Conservation (phyloP, 2,113 vertebrate species). For the Syngnathus scovelli region DNA sequence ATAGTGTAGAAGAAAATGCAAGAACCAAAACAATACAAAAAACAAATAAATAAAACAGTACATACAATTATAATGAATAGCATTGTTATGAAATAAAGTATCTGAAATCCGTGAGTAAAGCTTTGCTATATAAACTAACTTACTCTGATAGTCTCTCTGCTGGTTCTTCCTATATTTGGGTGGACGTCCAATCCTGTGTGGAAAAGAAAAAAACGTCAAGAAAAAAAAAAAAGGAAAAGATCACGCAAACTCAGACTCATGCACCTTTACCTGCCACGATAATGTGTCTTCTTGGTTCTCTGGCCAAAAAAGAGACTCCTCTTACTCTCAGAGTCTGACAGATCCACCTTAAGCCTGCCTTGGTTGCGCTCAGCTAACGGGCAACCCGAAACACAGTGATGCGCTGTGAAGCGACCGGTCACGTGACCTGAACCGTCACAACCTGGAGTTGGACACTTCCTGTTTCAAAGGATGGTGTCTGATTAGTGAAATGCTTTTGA, state of each 20-base stretch:
- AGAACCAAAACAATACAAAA: background rate
- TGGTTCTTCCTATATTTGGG: slow-evolving; percentile 93
- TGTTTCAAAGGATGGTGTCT: slow-evolving; percentile 51
- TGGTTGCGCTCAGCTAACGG: slow-evolving; percentile 95
- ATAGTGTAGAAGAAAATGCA: background rate
- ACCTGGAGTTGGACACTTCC: slow-evolving; percentile 96
- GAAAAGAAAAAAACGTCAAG: background rate
- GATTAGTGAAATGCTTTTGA: background rate
- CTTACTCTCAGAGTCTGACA: slow-evolving; percentile 87
- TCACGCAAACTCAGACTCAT: background rate
- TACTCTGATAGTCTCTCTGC: slow-evolving; percentile 89
- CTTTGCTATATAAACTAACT: slow-evolving; percentile 48
- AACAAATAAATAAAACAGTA: background rate
- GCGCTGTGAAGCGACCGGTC: slow-evolving; percentile 93
- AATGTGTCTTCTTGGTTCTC: slow-evolving; percentile 86
- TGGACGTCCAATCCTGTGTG: slow-evolving; percentile 83
- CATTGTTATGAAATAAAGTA: background rate
- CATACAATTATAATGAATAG: background rate
- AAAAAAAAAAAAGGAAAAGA: background rate
- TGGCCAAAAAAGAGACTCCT: slow-evolving; percentile 84
- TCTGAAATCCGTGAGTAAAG: background rate
- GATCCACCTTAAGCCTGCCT: slow-evolving; percentile 82
- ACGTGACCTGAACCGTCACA: slow-evolving; percentile 96
- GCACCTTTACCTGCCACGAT: slow-evolving; percentile 82
- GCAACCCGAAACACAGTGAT: slow-evolving; percentile 97